Evolutionary conservation across 2,797 vertebrate genomes (phyloP), one percentile per base, ranked within the genome.

Genomic region (Enteromius radiatus): DNA sequence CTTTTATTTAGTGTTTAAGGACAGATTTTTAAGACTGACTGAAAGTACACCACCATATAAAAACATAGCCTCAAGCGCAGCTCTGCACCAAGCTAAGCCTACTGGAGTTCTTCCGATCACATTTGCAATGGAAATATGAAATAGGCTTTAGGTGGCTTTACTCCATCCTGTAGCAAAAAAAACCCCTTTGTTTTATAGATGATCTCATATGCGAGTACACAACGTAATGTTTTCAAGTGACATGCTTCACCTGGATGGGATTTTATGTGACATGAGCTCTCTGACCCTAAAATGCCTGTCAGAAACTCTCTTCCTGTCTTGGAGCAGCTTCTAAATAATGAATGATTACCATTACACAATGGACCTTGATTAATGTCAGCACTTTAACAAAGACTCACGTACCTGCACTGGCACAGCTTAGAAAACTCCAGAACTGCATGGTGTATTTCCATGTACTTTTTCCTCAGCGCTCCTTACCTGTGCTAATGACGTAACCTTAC

Each of bases 381-480:
- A 59, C 63, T 31, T 31, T 33, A 83, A 59, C 3, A 33, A 68
- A 54, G 71, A 81, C 31, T 54, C 65, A 91, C 94, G 73, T 95
- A 96, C 95, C 95, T 94, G 91, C 91, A 84, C 88, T 89, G 84
- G 92, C 89, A 91, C 95, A 96, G 90, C 94, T 91, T 73, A 96
- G 87, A 85, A 95, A 90, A 89, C 94, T 94, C 94, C 93, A 95
- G 87, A 95, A 95, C 91, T 95, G 95, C 95, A 96, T 96, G 87
- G 86, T 92, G 85, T 84, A 81, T 73, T 77, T 63, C 87, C 80
- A 82, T 68, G 70, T 82, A 86, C 63, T 74, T 41, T 54, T 65
- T 81, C 78, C 73, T 64, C 45, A 26, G 5, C 6, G 59, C 38
- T 43, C 56, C 14, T 84, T 85, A 54, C 79, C 85, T 76, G 77